Conservation (phyloP, 2,888 invertebrate species). For the Nemoura dubitans region DNA sequence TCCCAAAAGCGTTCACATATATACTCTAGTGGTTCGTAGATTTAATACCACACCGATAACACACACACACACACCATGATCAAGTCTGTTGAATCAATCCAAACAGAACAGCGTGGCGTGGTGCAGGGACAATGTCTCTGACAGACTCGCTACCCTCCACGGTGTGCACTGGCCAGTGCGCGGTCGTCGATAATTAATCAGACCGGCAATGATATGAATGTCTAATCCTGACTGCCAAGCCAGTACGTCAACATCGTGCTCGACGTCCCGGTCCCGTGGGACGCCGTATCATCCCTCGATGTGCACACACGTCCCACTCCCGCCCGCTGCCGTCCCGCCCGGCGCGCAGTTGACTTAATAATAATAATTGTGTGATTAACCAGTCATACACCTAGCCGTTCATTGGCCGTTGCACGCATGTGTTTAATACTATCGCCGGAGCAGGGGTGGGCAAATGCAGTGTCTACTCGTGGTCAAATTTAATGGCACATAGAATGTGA, state of each 20-base stretch:
- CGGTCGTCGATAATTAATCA: background rate
- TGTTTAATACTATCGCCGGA: background rate
- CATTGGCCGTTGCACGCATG: background rate
- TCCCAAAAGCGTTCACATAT: too few relatives aligned
- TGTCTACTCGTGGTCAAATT: background rate
- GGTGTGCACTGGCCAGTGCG: background rate
- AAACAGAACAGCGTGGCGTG: too few relatives aligned
- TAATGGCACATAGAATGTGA: too few relatives aligned
- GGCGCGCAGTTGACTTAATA: background rate
- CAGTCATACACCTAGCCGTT: conserved; percentile 30
- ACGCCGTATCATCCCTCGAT: background rate
- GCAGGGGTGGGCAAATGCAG: background rate
- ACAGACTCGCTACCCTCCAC: background rate
- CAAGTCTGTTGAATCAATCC: background rate
- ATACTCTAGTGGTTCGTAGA: too few relatives aligned
- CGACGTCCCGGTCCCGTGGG: background rate
- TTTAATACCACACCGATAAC: too few relatives aligned
- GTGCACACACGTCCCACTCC: background rate
- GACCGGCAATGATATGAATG: background rate
- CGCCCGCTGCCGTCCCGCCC: background rate
- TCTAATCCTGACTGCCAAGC: background rate
- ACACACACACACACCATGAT: background rate
- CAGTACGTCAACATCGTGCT: background rate
- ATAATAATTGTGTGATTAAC: conserved; percentile 44
- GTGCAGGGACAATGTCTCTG: too few relatives aligned